Base-by-base conservation (phyloP, 2,888 invertebrate species). In the Cerastis leucographa region DNA sequence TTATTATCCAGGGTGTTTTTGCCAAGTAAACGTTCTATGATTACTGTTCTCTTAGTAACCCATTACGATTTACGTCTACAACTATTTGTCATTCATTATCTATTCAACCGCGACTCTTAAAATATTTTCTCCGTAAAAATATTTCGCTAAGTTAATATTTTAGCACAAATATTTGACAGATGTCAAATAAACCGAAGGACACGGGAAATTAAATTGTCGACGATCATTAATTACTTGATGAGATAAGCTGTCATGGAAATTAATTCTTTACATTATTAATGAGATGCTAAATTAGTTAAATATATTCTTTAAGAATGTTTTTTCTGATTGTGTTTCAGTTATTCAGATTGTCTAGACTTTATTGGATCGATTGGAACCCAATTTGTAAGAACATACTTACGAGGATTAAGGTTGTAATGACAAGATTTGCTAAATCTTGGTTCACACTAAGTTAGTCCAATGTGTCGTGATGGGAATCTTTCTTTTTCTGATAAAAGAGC, bases 101-200 rank as follows among this genome's bases (percentile, higher is more conserved):
- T 5, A 46, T 25, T 77, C 76, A 46, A 2, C 22, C 25, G 25
- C 9, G 25, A 19, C 22, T 56, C 14, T 35, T 22, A 0, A 44
- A 76, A 62, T 35, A 54, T 46, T 54, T 25, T 17, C 4, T 1
- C 11, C 0, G 49, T 1, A 25, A 61, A 67, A 62, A 71, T 42
- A 29, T 59, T 67, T 59, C 14, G 7, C 7, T 51, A 4, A 40
- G 46, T 35, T 29, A 68, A 51, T 74, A 80, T 79, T 68, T 56
- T 44, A 49, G 11, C 35, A 14, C 22, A 68, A 68, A 68, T 19
- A 72, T 29, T 14, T 44, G 74, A 42, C 51, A 61, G 35, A 49
- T 69, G n/a, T 69, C 59, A 69, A 74, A 80, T 46, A 69, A 65
- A 54, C 0, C 29, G 25, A 81, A 71, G 46, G 46, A 19, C 68